These are phyloP conservation scores for Plagiodera versicolora DNA, from an alignment of 2,888 invertebrate species.

Conservation along the genomic window DNA sequence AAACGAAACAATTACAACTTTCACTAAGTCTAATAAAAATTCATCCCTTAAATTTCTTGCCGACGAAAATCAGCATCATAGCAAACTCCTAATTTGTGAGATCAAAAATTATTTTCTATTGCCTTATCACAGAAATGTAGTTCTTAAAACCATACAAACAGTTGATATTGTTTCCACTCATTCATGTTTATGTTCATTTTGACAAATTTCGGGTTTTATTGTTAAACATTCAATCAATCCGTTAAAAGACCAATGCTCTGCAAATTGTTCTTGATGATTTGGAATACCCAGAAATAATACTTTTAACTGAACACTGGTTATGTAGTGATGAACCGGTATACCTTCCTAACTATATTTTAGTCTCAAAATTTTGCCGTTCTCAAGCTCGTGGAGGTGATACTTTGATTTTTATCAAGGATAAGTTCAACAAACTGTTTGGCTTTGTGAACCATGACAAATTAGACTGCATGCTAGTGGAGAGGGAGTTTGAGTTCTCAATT, in stretches of 20 bases:
- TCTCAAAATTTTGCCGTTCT: constrained; percentile 4
- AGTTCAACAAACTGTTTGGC: neutral
- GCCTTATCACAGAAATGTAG: neutral
- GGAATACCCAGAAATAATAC: constrained; percentile 4
- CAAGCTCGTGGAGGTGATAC: constrained; percentile 3
- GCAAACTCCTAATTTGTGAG: too few relatives aligned
- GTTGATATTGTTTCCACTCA: neutral
- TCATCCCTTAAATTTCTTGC: neutral
- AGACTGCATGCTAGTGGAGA: neutral
- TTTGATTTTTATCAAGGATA: neutral
- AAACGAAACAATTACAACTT: neutral
- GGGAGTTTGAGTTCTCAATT: constrained; percentile 4
- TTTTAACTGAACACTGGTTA: neutral
- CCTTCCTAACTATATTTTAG: constrained; percentile 4
- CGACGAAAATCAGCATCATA: neutral
- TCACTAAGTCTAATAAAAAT: neutral
- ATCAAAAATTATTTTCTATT: neutral
- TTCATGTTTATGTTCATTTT: constrained; percentile 1
- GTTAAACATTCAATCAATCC: constrained; percentile 5
- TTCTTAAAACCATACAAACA: too few relatives aligned
- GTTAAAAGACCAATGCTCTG: neutral
- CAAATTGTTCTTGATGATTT: constrained; percentile 1
- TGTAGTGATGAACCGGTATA: neutral
- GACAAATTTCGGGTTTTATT: neutral
- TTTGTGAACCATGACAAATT: neutral